These are phyloP conservation scores for Gymnocheta viridis DNA, from an alignment of 2,888 invertebrate species.

Conservation along the genomic window DNA sequence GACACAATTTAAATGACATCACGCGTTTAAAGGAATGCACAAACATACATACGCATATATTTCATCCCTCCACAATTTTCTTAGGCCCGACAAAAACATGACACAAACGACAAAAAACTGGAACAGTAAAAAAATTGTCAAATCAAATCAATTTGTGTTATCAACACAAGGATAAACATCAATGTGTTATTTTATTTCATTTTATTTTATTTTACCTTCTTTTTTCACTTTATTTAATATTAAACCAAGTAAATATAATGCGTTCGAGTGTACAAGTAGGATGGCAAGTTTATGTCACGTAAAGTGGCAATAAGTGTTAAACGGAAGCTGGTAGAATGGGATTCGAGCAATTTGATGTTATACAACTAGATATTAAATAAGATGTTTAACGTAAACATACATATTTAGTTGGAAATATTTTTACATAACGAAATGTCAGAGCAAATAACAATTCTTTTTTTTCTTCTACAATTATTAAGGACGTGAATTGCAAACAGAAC, in stretches of 20 bases:
- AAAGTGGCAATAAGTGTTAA: slow-evolving; percentile 69
- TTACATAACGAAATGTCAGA: slow-evolving; percentile 54
- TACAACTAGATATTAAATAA: slow-evolving; percentile 66
- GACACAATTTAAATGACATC: slow-evolving; percentile 63
- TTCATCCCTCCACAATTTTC: slow-evolving; percentile 35
- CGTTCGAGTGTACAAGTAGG: slow-evolving; percentile 19
- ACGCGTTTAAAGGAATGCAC: slow-evolving; percentile 51
- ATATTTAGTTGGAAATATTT: slow-evolving; percentile 63
- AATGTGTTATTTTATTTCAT: slow-evolving; percentile 62
- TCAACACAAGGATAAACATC: slow-evolving; percentile 69
- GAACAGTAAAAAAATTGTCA: slow-evolving; percentile 53
- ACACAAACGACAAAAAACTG: slow-evolving; percentile 53
- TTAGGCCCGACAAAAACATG: slow-evolving; percentile 37
- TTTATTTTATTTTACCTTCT: slow-evolving; percentile 2
- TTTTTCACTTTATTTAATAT: slow-evolving; percentile 48
- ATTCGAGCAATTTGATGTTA: slow-evolving; percentile 59
- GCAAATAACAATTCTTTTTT: slow-evolving; percentile 1
- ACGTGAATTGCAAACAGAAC: slow-evolving; percentile 16
- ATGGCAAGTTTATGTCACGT: slow-evolving; percentile 67
- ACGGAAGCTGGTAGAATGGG: slow-evolving; percentile 60
- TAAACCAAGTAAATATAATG: slow-evolving; percentile 54
- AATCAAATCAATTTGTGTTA: slow-evolving; percentile 71
- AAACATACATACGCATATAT: not conserved
- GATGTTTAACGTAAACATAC: slow-evolving; percentile 62
- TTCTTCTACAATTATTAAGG: slow-evolving; percentile 17